Evolutionary conservation across 2,888 invertebrate genomes (phyloP).

Genomic region (Phyto melanocephala): DNA sequence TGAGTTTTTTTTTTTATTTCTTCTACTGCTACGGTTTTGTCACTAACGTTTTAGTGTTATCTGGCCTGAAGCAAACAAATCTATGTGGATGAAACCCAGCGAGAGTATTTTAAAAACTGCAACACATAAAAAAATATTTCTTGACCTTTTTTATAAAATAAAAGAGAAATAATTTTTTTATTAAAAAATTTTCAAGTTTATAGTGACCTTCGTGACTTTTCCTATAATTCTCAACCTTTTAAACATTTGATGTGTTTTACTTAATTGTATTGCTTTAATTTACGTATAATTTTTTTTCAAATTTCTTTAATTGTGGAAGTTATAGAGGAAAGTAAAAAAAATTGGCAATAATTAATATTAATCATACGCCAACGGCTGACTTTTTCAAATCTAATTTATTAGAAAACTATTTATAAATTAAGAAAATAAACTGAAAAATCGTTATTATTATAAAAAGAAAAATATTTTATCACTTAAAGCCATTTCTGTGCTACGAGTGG

Average conservation of each 20-base stretch:
- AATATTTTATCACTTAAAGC: neutral
- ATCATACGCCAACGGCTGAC: neutral
- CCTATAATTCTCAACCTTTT: too few species aligned
- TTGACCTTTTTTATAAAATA: too few species aligned
- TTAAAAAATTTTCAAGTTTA: too few species aligned
- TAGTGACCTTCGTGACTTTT: too few species aligned
- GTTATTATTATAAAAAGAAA: neutral
- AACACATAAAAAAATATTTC: neutral
- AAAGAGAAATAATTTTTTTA: too few species aligned
- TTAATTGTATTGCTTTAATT: too few species aligned
- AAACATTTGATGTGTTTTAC: too few species aligned
- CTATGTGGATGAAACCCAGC: constrained; percentile 8
- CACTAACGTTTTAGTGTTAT: constrained; percentile 49
- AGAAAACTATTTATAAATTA: neutral
- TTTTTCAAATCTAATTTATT: neutral
- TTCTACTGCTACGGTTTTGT: constrained; percentile 18
- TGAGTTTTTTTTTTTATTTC: neutral
- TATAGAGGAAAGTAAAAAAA: neutral
- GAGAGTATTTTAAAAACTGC: too few species aligned
- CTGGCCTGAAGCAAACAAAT: constrained; percentile 18
- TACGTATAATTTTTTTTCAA: neutral
- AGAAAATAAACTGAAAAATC: neutral
- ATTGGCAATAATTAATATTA: neutral
- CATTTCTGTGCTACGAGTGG: too few species aligned
- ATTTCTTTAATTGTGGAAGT: neutral